Evolutionary conservation across 2,797 vertebrate species (phyloP).

Genomic region (Malacoraja senta): DNA sequence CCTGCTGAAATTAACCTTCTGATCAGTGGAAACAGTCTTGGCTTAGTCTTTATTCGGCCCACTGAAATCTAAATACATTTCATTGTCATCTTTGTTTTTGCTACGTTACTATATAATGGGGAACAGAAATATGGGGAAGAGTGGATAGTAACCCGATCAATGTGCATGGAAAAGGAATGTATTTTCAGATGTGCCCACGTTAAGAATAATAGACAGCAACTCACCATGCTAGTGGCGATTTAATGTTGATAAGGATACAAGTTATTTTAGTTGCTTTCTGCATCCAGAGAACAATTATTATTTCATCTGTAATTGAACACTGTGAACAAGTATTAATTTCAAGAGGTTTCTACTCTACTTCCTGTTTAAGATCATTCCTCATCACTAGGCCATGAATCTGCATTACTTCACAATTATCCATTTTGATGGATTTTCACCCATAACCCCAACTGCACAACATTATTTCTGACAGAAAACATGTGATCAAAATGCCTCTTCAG

Average conservation of each 20-base stretch:
- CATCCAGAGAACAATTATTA: not conserved
- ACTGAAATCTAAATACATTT: not conserved
- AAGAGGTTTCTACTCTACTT: not conserved
- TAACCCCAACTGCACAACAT: not conserved
- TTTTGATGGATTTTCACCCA: not conserved
- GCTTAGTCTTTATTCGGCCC: not conserved
- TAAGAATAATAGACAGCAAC: not conserved
- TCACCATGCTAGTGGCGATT: not conserved
- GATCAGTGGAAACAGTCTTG: not conserved
- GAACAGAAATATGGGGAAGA: not conserved
- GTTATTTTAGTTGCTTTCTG: not conserved
- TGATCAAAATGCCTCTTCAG: constrained; percentile 10
- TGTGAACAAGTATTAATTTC: not conserved
- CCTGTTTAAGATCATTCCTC: not conserved
- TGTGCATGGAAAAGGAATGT: too few relatives aligned
- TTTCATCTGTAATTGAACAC: not conserved
- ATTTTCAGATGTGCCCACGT: not conserved
- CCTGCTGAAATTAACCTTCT: not conserved
- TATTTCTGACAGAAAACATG: not conserved
- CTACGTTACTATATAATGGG: not conserved
- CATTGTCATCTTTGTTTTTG: not conserved
- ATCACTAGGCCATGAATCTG: not conserved
- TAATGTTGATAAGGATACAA: not conserved
- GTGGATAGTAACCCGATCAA: not conserved
- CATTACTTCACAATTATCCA: too few relatives aligned